Evolutionary conservation across 2,113 vertebrate genomes (phyloP).

Genomic region (Catharus bicknelli): DNA sequence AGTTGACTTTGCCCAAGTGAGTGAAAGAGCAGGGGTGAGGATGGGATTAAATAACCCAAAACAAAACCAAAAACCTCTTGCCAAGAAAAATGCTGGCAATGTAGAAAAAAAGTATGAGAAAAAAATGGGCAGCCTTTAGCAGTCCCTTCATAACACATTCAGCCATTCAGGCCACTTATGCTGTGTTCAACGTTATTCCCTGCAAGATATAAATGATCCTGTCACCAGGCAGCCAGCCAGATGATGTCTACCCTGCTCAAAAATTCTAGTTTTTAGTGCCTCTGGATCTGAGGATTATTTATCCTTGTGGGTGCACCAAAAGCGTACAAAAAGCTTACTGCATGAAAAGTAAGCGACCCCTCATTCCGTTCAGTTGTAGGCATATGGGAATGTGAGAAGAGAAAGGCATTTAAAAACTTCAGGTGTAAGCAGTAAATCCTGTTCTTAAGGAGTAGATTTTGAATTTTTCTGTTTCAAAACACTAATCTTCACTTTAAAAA

Average conservation of each 20-base stretch:
- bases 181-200: neutral
- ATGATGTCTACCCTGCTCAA: neutral
- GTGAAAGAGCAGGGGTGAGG: neutral
- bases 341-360: accelerated
- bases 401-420: neutral
- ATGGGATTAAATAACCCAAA: neutral
- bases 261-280: neutral
- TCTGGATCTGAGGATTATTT: neutral
- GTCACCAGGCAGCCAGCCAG: neutral
- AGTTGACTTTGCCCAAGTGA: neutral
- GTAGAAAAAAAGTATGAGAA: neutral
- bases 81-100: neutral
- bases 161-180: neutral
- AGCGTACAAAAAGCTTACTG: neutral
- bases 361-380: too few species aligned
- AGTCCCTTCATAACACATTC: neutral
- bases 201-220: neutral
- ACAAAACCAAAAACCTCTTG: neutral
- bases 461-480: neutral
- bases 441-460: neutral
- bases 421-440: neutral
- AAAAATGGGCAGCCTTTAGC: neutral
- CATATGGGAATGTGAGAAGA: neutral
- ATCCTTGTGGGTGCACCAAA: neutral
- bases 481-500: neutral